These are phyloP conservation scores for Liparis tanakae DNA, from an alignment of 2,797 vertebrate genomes.

Conservation along the genomic window DNA sequence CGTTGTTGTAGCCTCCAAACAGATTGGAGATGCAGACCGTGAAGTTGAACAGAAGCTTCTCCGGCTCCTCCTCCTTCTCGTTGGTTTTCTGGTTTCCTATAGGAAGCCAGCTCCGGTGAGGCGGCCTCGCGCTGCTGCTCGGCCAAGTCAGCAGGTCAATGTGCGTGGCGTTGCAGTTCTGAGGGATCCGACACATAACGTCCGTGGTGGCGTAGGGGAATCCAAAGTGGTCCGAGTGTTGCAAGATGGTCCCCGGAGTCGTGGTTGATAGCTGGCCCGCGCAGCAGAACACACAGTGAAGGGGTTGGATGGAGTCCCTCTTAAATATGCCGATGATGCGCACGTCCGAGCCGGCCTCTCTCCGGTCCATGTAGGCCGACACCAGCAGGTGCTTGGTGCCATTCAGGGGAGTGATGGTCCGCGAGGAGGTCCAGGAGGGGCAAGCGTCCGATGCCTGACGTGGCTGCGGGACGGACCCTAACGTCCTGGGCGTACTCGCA, in stretches of 20 bases:
- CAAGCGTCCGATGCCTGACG: rapidly evolving
- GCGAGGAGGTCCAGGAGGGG: neutral
- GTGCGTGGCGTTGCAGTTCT: conserved; percentile 31
- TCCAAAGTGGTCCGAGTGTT: conserved; percentile 62
- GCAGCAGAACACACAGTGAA: conserved; percentile 72
- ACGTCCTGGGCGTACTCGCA: rapidly evolving
- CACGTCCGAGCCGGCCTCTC: conserved; percentile 29
- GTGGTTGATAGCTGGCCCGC: neutral
- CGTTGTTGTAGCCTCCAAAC: conserved; percentile 73
- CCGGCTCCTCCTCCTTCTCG: neutral
- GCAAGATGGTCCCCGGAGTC: conserved; percentile 18
- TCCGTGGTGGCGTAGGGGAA: conserved; percentile 71
- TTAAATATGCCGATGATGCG: conserved; percentile 73
- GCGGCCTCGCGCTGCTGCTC: rapidly evolving
- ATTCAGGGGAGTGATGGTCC: conserved; percentile 60
- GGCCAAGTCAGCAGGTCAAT: conserved; percentile 47
- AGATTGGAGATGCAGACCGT: conserved; percentile 76
- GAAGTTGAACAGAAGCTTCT: conserved; percentile 54
- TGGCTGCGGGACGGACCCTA: rapidly evolving
- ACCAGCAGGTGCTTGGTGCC: conserved; percentile 68
- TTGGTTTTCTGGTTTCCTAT: conserved; percentile 46
- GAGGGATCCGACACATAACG: conserved; percentile 69
- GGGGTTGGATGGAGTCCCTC: conserved; percentile 48
- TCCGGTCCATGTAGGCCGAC: conserved; percentile 68
- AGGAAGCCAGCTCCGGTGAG: conserved; percentile 44